Conservation (phyloP, 2,113 vertebrate genomes). For the Desmodus rotundus region DNA sequence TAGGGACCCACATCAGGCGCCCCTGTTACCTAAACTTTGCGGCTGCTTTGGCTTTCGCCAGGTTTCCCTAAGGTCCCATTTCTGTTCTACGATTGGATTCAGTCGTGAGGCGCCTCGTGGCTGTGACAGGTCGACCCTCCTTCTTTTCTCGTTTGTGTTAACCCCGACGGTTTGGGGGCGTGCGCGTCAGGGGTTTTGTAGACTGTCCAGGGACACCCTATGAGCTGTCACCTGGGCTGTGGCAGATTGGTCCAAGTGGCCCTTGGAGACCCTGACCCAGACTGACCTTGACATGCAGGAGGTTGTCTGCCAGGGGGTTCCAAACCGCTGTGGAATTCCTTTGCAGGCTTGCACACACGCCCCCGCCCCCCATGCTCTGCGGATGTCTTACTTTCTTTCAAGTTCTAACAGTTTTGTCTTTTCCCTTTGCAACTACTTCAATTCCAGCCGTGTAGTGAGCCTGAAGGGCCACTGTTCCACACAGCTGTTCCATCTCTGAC, state of each 20-base stretch:
- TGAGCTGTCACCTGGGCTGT: not conserved
- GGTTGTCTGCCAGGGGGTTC: not conserved
- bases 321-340: not conserved
- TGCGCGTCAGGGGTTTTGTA: too few species aligned
- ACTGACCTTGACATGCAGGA: not conserved
- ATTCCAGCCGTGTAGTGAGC: not conserved
- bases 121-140: not conserved
- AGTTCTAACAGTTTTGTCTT: not conserved
- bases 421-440: not conserved
- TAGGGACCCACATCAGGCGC: rapidly evolving
- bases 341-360: not conserved
- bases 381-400: not conserved
- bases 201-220: not conserved
- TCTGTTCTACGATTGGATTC: too few species aligned
- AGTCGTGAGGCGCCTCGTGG: rapidly evolving
- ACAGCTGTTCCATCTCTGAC: not conserved
- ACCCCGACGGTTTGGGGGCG: not conserved
- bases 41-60: not conserved
- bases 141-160: not conserved
- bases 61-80: not conserved
- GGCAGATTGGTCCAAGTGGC: not conserved
- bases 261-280: not conserved
- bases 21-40: rapidly evolving
- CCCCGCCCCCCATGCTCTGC: not conserved
- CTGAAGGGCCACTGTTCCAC: rapidly evolving